These are phyloP conservation scores for Dolomedes plantarius DNA, from an alignment of 2,888 invertebrate species.

Conservation along the genomic window DNA sequence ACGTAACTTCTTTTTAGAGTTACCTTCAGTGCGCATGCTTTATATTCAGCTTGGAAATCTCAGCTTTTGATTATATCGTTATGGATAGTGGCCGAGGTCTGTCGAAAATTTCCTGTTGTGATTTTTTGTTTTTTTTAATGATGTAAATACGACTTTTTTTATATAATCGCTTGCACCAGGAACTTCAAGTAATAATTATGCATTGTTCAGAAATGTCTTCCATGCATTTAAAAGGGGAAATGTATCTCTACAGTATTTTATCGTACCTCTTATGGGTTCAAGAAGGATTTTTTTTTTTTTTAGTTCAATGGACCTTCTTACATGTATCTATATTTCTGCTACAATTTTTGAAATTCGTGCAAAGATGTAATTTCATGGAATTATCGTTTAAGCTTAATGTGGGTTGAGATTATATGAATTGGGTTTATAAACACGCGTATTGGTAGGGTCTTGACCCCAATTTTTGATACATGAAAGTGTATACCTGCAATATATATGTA, in stretches of 20 bases:
- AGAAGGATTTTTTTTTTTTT: background rate
- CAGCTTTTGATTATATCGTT: conserved; percentile 11
- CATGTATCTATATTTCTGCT: too few species aligned
- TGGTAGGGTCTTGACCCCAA: too few species aligned
- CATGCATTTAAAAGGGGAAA: too few species aligned
- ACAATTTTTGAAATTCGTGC: too few species aligned
- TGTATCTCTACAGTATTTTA: background rate
- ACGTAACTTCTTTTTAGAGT: background rate
- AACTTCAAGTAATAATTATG: conserved; percentile 1
- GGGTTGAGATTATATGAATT: too few species aligned
- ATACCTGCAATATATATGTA: too few species aligned
- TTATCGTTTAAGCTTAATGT: too few species aligned
- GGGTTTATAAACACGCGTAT: too few species aligned
- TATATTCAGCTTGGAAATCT: background rate
- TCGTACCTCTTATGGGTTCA: background rate
- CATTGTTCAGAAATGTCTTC: background rate
- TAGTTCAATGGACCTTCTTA: too few species aligned
- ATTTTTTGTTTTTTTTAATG: conserved; percentile 13
- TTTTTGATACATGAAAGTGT: too few species aligned
- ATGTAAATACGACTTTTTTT: background rate
- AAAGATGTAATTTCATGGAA: too few species aligned
- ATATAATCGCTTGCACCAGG: background rate
- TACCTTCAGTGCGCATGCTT: background rate
- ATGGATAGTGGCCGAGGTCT: background rate
- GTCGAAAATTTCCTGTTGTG: conserved; percentile 19